A percentile compares a stretch with the other conserved stretches of the same genome.
These are phyloP conservation scores for Dissostichus mawsoni DNA, from an alignment of 2,113 vertebrate genomes.

Conservation along the genomic window DNA sequence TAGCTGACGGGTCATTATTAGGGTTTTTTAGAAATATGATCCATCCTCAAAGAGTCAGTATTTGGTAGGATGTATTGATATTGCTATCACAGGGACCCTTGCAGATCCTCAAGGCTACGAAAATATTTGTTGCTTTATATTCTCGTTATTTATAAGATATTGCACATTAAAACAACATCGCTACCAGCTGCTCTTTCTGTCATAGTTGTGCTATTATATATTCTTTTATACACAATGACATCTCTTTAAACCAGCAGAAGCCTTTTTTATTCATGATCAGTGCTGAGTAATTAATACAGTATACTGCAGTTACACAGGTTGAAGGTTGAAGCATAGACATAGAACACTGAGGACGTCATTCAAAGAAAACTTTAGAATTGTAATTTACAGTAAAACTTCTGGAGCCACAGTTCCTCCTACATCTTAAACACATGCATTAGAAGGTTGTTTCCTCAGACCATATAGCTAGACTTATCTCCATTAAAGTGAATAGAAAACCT, in stretches of 20 bases:
- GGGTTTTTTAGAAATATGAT: not conserved
- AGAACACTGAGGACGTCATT: not conserved
- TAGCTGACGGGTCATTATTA: too few species aligned
- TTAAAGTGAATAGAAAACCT: not conserved
- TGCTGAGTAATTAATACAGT: not conserved
- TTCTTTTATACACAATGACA: not conserved
- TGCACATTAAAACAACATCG: not conserved
- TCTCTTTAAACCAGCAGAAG: not conserved
- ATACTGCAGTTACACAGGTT: slow-evolving; percentile 16
- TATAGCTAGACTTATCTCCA: not conserved
- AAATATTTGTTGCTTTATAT: not conserved
- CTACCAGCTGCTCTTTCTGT: not conserved
- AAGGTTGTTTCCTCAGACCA: slow-evolving; percentile 7
- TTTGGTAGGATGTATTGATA: not conserved
- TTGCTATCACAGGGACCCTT: not conserved
- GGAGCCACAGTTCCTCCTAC: not conserved
- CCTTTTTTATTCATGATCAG: not conserved
- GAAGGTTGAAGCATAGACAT: slow-evolving; percentile 7
- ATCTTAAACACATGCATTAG: slow-evolving; percentile 1
- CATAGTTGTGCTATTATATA: not conserved
- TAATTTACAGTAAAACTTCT: slow-evolving; percentile 24
- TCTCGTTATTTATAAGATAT: not conserved
- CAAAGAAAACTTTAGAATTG: not conserved
- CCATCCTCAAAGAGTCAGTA: not conserved
- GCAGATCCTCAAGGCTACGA: not conserved